Evolutionary conservation across 2,113 vertebrate genomes (phyloP).

Genomic region (Orycteropus afer): DNA sequence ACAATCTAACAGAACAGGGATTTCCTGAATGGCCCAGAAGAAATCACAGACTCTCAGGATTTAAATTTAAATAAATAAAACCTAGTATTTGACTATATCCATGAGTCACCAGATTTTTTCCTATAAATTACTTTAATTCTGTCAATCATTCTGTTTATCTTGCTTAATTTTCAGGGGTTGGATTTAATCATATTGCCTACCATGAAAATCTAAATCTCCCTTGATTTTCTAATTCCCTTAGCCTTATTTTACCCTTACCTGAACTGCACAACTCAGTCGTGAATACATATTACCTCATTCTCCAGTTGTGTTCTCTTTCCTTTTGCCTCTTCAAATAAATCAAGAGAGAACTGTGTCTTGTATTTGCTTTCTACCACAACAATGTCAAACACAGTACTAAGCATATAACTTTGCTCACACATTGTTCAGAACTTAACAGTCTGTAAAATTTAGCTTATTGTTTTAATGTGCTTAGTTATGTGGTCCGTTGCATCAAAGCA

Average conservation of each 20-base stretch:
- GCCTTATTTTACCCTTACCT: neutral
- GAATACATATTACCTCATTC: neutral
- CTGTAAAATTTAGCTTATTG: constrained; percentile 51
- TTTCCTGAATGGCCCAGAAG: neutral
- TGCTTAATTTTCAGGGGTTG: neutral
- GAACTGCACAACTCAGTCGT: neutral
- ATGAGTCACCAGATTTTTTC: neutral
- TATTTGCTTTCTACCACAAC: neutral
- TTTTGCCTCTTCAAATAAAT: neutral
- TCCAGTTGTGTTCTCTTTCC: neutral
- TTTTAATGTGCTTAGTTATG: constrained; percentile 60
- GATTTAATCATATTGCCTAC: neutral
- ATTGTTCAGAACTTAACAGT: constrained; percentile 35
- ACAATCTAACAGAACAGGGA: neutral
- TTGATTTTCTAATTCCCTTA: neutral
- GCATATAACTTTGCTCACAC: neutral
- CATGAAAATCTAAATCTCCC: neutral
- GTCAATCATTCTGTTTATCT: neutral
- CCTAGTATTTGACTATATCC: neutral
- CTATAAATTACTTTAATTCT: neutral
- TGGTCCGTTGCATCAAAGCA: constrained; percentile 52
- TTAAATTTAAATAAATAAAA: neutral
- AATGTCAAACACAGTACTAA: neutral
- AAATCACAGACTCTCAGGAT: neutral
- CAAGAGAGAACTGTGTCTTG: neutral